Evolutionary conservation across 1,140 invertebrate genomes (phyloP), one percentile per base, ranked within the genome.

Genomic region (Drosophila pectinifera): DNA sequence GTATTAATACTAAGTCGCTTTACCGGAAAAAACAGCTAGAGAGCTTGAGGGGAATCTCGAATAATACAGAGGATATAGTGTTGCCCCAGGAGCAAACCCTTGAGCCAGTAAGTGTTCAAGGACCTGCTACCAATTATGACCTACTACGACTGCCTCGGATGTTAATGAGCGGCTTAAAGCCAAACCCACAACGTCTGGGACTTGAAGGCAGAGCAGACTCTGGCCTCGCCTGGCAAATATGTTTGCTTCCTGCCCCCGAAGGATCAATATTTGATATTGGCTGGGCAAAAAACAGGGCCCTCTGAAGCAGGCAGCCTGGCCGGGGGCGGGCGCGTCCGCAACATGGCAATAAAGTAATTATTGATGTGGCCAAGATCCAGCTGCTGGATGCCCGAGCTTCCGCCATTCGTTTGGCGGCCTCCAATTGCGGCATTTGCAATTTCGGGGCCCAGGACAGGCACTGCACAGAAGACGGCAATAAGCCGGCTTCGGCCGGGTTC

Each of bases 401-500:
- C 20, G 54, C 41, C 41, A 34, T 73, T 55, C 51, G 58, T 34
- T 62, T 62, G 61, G 55, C 48, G 67, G 39, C 48, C 45, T 68
- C 77, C 78, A 82, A 81, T 75, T 86, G 57, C 48, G 34, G 53
- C 45, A 72, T 81, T 80, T n/a, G n/a, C n/a, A n/a, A n/a, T 72
- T 74, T 54, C 55, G 16, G 16, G 13, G 2, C n/a, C n/a, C n/a
- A n/a, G n/a, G n/a, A n/a, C n/a, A n/a, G n/a, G n/a, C n/a, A n/a
- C n/a, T n/a, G n/a, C 34, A 22, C 20, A 16, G 49, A 48, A 70
- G 39, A 72, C 53, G 67, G 80, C 68, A 64, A 74, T 78, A 81
- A 73, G 74, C 72, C 16, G 45, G 51, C 4, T 20, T 20, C 24
- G 41, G 49, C 4, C 46, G 7, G 22, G 24, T 7, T 24, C 10